These are phyloP conservation scores for Eumeta japonica DNA, from an alignment of 1,140 invertebrate species.

Conservation along the genomic window DNA sequence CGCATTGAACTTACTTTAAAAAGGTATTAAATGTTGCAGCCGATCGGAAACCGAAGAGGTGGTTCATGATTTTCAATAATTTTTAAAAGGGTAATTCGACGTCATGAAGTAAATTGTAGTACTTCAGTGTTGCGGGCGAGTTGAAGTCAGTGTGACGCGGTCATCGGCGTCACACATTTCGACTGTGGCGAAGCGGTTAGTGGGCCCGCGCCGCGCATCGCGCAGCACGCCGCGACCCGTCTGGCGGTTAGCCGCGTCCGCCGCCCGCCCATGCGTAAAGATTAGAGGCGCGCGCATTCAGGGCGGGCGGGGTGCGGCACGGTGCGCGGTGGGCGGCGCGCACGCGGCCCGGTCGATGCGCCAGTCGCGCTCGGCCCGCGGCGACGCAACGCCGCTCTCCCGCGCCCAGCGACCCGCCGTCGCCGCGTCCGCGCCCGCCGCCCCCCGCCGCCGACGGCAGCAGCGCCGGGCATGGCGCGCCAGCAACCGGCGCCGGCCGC, in stretches of 20 bases:
- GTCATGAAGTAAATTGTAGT: no score
- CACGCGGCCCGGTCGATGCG: constrained; percentile 14
- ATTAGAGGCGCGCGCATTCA: constrained; percentile 8
- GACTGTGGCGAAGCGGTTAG: no score
- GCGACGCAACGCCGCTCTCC: no score
- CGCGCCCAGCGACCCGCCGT: constrained; percentile 1
- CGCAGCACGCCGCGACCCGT: constrained; percentile 1
- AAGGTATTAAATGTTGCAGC: no score
- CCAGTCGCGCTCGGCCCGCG: constrained; percentile 32
- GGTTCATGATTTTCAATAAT: no score
- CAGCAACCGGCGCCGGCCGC: constrained; percentile 1
- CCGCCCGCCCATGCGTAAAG: constrained; percentile 1
- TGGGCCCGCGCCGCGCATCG: not conserved
- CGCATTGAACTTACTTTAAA: no score
- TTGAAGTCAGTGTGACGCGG: no score
- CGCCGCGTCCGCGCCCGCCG: constrained; percentile 8
- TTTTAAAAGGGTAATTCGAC: no score
- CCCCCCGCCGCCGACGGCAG: no score
- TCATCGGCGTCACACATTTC: no score
- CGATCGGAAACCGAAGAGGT: no score
- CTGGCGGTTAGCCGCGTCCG: constrained; percentile 2
- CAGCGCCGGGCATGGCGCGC: not conserved
- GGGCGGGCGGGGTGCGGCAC: constrained; percentile 10
- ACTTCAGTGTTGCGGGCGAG: no score
- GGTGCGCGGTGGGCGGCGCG: constrained; percentile 10